These are phyloP conservation scores for Eucera pruinosa DNA, from an alignment of 2,888 invertebrate genomes.

Conservation along the genomic window DNA sequence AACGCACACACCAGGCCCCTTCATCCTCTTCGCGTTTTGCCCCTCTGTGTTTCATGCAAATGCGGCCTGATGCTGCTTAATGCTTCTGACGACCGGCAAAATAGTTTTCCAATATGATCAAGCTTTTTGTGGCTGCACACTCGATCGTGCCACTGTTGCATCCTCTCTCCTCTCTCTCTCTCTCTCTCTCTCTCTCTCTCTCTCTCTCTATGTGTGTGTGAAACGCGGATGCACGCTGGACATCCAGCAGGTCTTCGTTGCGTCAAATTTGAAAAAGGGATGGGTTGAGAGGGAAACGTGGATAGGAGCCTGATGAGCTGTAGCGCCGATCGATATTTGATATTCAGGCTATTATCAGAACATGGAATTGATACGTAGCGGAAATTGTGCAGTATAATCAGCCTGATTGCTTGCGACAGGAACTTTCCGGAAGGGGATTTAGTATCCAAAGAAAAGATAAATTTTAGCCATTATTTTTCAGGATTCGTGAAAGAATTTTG, in stretches of 20 bases:
- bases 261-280: no score
- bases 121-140: slow-evolving; percentile 16
- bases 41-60: slow-evolving; percentile 54
- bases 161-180: no score
- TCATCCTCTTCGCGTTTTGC: slow-evolving; percentile 39
- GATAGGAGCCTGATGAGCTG: background rate
- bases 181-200: no score
- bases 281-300: no score
- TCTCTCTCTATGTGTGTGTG: no score
- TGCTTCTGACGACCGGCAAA: slow-evolving; percentile 42
- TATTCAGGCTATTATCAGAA: background rate
- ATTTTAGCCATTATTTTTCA: no score
- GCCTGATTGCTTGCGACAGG: background rate
- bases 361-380: background rate
- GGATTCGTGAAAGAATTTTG: no score
- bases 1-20: background rate
- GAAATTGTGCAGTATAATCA: background rate
- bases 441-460: no score
- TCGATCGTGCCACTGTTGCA: background rate
- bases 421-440: no score
- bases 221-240: no score
- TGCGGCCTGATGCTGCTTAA: slow-evolving; percentile 37
- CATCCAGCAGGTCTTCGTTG: no score
- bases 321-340: background rate
- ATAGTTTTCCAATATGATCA: slow-evolving; percentile 57